A percentile compares a stretch with the other conserved stretches of the same genome.
These are phyloP conservation scores for Lagorchestes hirsutus DNA, from an alignment of 2,797 vertebrate species.

Conservation along the genomic window DNA sequence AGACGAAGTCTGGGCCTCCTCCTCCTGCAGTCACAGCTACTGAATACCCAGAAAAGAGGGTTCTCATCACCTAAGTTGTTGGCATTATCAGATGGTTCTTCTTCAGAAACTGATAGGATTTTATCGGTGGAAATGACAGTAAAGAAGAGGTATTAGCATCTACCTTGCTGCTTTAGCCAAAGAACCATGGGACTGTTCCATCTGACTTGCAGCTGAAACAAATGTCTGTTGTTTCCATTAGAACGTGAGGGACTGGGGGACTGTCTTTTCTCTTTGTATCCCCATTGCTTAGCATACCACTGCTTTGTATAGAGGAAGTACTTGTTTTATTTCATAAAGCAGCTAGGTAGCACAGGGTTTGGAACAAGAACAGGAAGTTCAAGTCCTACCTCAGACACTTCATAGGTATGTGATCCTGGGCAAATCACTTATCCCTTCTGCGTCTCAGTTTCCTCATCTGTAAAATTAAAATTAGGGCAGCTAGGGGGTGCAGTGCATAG, in stretches of 20 bases:
- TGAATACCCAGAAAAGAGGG: not conserved
- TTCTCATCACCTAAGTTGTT: not conserved
- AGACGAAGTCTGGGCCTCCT: not conserved
- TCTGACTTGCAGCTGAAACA: not conserved
- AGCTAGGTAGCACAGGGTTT: not conserved
- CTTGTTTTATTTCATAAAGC: not conserved
- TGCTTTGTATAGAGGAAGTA: not conserved
- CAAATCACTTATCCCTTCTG: not conserved
- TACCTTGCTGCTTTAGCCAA: not conserved
- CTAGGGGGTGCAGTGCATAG: not conserved
- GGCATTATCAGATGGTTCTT: not conserved
- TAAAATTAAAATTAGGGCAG: not conserved
- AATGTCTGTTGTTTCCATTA: not conserved
- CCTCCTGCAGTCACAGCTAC: not conserved
- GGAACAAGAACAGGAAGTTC: not conserved
- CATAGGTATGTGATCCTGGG: not conserved
- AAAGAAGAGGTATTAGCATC: not conserved
- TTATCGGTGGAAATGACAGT: not conserved
- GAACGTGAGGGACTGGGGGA: not conserved
- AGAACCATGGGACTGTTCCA: not conserved
- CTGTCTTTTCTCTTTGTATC: not conserved
- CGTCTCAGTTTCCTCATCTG: not conserved
- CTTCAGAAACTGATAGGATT: not conserved
- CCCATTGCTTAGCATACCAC: not conserved
- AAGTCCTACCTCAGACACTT: not conserved